Base-by-base conservation (phyloP, 2,113 vertebrate species). In the Egretta garzetta region DNA sequence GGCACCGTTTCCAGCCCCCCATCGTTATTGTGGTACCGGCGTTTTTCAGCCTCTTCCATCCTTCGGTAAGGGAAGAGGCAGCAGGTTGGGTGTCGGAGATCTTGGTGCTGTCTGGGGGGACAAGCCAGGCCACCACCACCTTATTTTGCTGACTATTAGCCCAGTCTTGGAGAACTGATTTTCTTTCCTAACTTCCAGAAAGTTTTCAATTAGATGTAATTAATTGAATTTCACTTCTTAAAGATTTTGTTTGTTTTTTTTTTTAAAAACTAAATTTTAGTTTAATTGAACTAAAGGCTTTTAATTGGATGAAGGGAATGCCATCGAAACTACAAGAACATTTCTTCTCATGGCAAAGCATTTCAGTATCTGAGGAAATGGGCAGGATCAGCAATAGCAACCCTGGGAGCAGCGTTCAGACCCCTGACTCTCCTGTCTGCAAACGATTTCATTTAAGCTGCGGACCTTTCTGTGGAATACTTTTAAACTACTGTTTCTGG, bases 381-480 rank as follows among this genome's bases (percentile, higher is more conserved):
- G 43, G 21, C 24, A 27, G 68, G 52, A 81, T 6, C 68, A 22
- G 35, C 13, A 7, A 8, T 10, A 43, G 35, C 17, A 35, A 17
- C 37, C 22, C 22, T 9, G 12, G 47, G 35, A 43, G 11, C 12
- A 10, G 8, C 1, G 11, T 22, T 74, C 0, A 1, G 43, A 27
- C 22, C 77, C 37, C 33, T 33, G 28, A 30, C 45, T 58, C 22
- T 47, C 41, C 19, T 9, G 20, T 3, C 16, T 8, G n/a, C 24
- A 55, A 56, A 50, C 27, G 14, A 47, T 12, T 27, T 22, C 4
- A 6, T 64, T 56, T 4, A 24, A 6, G 15, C 20, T n/a, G 13
- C 4, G 4, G 22, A 13, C 21, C 21, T 22, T 52, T 43, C 14
- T 27, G 32, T 37, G 21, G 30, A 50, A 32, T 8, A 32, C 56